phyloP scores from a whole-genome alignment of 2,113 vertebrate species.

The Laterallus jamaicensis region DNA sequence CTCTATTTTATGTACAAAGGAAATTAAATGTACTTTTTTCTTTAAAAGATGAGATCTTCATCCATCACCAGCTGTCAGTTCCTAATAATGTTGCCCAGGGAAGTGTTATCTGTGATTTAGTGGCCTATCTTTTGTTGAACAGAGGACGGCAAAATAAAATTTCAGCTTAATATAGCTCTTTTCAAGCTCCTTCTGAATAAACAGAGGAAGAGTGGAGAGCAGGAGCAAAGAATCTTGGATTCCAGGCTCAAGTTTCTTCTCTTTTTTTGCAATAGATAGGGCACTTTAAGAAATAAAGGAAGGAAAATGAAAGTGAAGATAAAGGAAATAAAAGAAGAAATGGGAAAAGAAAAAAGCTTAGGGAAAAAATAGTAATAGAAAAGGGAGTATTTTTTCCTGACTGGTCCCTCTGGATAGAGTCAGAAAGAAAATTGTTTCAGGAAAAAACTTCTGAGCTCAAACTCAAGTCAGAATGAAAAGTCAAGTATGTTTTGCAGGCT shows the following conservation, averaged over 20 bases:
- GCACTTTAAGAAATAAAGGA: constrained; percentile 4
- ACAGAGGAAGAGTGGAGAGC: neutral
- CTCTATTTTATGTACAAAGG: constrained; percentile 46
- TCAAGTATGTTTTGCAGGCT: neutral
- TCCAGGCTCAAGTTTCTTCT: neutral
- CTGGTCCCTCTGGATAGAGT: neutral
- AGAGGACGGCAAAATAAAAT: constrained; percentile 45
- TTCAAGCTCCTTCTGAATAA: constrained; percentile 40
- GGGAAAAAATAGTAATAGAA: constrained; percentile 23
- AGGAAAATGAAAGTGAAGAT: neutral
- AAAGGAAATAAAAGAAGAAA: neutral
- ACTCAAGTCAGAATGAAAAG: neutral
- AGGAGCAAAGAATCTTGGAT: neutral
- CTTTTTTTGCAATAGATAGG: neutral
- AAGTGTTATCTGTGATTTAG: constrained; percentile 43
- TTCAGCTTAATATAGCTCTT: constrained; percentile 44
- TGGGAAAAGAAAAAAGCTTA: neutral
- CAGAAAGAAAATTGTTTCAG: constrained; percentile 14
- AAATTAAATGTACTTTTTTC: constrained; percentile 65
- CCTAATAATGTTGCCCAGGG: constrained; percentile 44
- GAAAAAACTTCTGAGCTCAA: neutral
- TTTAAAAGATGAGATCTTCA: constrained; percentile 56
- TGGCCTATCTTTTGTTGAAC: constrained; percentile 50
- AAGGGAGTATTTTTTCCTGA: neutral
- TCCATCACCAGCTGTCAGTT: constrained; percentile 38